Conservation (phyloP, 2,888 invertebrate genomes). For the Panorpa germanica region DNA sequence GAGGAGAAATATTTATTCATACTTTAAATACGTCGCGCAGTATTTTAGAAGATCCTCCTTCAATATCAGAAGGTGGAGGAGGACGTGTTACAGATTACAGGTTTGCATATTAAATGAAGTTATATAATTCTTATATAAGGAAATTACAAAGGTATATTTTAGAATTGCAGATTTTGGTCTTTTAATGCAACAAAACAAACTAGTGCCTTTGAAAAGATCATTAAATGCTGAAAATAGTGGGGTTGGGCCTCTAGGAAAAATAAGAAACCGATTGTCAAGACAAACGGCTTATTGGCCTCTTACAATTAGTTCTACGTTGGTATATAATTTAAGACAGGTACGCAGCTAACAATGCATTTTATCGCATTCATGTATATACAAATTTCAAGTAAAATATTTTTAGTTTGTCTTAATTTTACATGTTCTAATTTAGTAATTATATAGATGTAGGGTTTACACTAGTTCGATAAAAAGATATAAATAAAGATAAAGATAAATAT, state of each 20-base stretch:
- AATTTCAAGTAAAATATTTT: no score
- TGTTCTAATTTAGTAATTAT: no score
- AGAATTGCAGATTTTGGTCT: conserved; percentile 69
- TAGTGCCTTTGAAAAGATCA: conserved; percentile 59
- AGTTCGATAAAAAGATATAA: no score
- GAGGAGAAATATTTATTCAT: conserved; percentile 91
- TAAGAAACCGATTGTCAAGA: conserved; percentile 49
- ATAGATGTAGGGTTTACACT: no score
- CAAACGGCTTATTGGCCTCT: conserved; percentile 79
- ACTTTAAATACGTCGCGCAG: conserved; percentile 70
- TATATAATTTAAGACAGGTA: conserved; percentile 65
- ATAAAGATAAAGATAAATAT: no score
- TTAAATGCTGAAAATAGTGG: no score
- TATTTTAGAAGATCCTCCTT: conserved; percentile 85
- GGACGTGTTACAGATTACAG: conserved; percentile 87
- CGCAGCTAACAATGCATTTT: no score
- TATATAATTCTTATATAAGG: conserved; percentile 7
- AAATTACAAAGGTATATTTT: conserved; percentile 10
- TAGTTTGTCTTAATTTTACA: no score
- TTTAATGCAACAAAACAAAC: conserved; percentile 65
- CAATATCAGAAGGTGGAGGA: conserved; percentile 86
- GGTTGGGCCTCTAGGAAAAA: conserved; percentile 40
- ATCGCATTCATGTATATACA: no score
- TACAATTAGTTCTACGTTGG: conserved; percentile 71
- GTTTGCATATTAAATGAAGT: conserved; percentile 5